Base-by-base conservation (phyloP, 2,113 vertebrate genomes). In the Ranitomeya variabilis region DNA sequence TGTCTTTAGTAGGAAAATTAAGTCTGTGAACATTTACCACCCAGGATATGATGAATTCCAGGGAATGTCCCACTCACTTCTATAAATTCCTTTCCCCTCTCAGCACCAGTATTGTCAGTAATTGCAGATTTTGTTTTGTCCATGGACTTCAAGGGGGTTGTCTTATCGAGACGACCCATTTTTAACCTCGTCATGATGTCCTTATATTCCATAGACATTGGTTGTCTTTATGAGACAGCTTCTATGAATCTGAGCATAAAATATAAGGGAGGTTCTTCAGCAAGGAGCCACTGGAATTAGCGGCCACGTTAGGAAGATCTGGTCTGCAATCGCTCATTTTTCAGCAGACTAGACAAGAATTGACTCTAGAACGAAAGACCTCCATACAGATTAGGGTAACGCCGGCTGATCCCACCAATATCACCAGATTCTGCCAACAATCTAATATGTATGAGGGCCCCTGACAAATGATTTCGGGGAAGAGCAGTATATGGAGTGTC, bases 21-120 rank as follows among this genome's bases (percentile, higher is more conserved):
- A 74, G 55, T 37, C 87, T 74, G 67, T 45, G 81, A 67, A 79
- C 59, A 51, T 89, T 89, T 89, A 89, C 87, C 87, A 85, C 87
- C 87, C 87, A 89, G 87, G 73, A 89, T 89, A 85, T 69, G 74
- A 31, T 66, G 60, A 66, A 85, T 85, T 79, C 73, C 74, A 85
- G 73, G 87, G 82, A 89, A 85, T 85, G 59, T 89, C 87, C 82
- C 82, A 85, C 81, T 88, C 87, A 88, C 7, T 45, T 83, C 15
- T 76, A 64, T 79, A 51, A 79, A 89, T 89, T 89, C 87, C 60
- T 89, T 51, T 71, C 14, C 5, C 16, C 23, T 31, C 54, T 66
- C 37, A 23, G 10, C 57, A 62, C 7, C 85, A 78, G 51, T 37
- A 64, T 54, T 60, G 54, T 81, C 26, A 18, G 45, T 31, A 45